Percentiles rank a stretch among this genome's conserved stretches.
phyloP scores from a whole-genome alignment of 2,888 invertebrate genomes.

The Nudaria mundana region DNA sequence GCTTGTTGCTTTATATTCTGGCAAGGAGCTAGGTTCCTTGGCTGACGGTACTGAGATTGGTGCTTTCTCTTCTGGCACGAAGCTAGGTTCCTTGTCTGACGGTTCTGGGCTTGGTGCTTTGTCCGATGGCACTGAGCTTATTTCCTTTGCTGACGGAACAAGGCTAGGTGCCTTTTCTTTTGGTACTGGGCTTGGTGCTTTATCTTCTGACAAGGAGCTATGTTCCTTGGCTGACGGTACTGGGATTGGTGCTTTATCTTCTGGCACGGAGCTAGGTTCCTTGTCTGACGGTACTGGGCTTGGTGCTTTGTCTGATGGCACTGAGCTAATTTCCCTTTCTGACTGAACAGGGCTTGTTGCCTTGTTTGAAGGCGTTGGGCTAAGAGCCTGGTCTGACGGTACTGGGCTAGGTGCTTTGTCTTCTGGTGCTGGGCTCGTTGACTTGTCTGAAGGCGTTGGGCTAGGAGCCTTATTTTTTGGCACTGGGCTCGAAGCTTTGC shows the following conservation, averaged over 20 bases:
- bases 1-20: conserved; percentile 8
- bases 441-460: conserved; percentile 5
- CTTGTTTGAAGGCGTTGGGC: neutral
- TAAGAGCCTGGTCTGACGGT: neutral
- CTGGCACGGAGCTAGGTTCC: neutral
- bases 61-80: neutral
- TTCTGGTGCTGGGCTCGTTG: neutral
- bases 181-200: conserved; percentile 1
- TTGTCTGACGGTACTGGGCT: neutral
- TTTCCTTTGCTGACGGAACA: neutral
- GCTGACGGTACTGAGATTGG: conserved; percentile 6
- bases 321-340: neutral
- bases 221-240: neutral
- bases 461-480: neutral
- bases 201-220: neutral
- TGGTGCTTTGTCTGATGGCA: neutral
- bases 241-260: neutral
- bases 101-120: neutral
- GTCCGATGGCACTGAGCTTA: neutral
- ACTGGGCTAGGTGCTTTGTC: conserved; percentile 8
- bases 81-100: conserved; percentile 7
- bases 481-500: neutral
- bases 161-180: conserved; percentile 1
- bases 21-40: conserved; percentile 1
- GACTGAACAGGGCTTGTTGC: neutral